Conservation (phyloP, 2,888 invertebrate species). For the Dermolepida albohirtum region DNA sequence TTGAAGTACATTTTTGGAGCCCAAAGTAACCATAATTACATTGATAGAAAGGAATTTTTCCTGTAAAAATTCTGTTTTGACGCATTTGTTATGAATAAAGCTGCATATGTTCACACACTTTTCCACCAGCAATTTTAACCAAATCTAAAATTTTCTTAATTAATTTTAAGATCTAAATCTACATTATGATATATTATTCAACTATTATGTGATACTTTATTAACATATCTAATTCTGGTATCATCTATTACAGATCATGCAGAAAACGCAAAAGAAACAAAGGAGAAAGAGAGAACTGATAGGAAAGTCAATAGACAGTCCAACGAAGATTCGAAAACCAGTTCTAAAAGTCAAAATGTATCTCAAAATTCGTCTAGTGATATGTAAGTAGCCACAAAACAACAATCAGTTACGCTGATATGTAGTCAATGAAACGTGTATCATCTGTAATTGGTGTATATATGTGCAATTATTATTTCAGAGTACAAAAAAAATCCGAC, state of each 20-base stretch:
- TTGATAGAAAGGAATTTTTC: too few species aligned
- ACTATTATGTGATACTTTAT: neutral
- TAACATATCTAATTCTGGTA: neutral
- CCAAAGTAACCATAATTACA: too few species aligned
- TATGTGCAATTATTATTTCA: slow-evolving; percentile 5
- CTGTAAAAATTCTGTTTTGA: too few species aligned
- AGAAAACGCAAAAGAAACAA: slow-evolving; percentile 44
- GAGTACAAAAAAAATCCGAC: slow-evolving; percentile 50
- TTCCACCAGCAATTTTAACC: too few species aligned
- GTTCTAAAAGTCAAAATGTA: slow-evolving; percentile 48
- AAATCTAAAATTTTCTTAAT: too few species aligned
- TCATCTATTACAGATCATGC: slow-evolving; percentile 33
- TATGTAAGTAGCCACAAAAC: slow-evolving; percentile 49
- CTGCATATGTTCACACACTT: too few species aligned
- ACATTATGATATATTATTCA: too few species aligned
- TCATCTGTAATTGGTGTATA: too few species aligned
- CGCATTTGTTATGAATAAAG: too few species aligned
- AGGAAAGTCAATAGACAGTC: slow-evolving; percentile 53
- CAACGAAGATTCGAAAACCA: slow-evolving; percentile 53
- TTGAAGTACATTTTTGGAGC: too few species aligned
- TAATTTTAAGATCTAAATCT: too few species aligned
- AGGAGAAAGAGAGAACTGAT: slow-evolving; percentile 57
- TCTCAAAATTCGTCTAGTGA: slow-evolving; percentile 54
- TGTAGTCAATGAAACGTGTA: too few species aligned
- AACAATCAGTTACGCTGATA: neutral